Conservation (phyloP, 2,797 vertebrate genomes). For the Leptatherina wallacei region DNA sequence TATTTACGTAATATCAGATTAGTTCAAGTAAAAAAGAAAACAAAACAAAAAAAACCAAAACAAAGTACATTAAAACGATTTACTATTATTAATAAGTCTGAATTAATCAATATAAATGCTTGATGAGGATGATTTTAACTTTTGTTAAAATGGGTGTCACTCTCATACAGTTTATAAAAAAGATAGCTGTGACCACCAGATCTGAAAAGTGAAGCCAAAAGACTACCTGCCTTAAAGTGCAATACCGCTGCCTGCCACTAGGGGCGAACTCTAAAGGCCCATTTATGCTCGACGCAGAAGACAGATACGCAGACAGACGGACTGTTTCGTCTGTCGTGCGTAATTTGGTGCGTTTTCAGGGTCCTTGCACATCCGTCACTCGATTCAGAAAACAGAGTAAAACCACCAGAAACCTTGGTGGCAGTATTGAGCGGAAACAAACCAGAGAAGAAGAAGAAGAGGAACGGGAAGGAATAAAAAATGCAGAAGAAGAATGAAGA, state of each 20-base stretch:
- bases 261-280: neutral
- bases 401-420: too few relatives aligned
- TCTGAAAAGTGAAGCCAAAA: neutral
- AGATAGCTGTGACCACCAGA: neutral
- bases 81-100: neutral
- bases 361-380: too few relatives aligned
- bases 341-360: too few relatives aligned
- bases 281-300: too few relatives aligned
- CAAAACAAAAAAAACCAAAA: neutral
- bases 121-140: neutral
- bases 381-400: too few relatives aligned
- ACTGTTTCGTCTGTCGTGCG: too few relatives aligned
- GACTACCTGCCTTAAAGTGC: neutral
- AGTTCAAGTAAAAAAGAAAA: constrained; percentile 6
- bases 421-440: too few relatives aligned
- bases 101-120: neutral
- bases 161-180: neutral
- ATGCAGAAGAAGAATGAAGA: too few relatives aligned
- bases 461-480: too few relatives aligned
- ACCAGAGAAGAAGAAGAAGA: too few relatives aligned
- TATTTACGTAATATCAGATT: neutral
- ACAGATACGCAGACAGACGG: too few relatives aligned
- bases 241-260: neutral
- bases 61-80: neutral
- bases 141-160: too few relatives aligned